These are phyloP conservation scores for Egretta garzetta DNA, from an alignment of 2,113 vertebrate genomes.

Conservation along the genomic window DNA sequence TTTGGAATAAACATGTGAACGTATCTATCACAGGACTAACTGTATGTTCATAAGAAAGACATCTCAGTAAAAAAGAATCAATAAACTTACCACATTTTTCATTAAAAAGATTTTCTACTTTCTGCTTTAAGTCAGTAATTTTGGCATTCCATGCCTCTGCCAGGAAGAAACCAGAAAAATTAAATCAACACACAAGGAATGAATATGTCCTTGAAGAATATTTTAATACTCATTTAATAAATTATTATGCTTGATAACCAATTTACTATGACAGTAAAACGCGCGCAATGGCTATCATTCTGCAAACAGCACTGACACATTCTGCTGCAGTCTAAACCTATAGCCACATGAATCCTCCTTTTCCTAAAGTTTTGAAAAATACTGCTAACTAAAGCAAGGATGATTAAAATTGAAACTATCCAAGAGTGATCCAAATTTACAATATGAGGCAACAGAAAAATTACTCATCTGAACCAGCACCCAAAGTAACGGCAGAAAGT, in stretches of 20 bases:
- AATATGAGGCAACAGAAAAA: neutral
- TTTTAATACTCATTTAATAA: neutral
- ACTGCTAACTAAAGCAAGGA: neutral
- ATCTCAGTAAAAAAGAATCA: neutral
- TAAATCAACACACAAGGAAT: neutral
- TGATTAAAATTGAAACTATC: neutral
- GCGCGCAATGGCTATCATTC: neutral
- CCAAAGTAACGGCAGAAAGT: neutral
- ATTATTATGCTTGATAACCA: neutral
- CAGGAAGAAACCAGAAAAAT: neutral
- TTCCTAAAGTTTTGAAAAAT: neutral
- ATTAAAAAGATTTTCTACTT: constrained; percentile 81
- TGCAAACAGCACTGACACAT: neutral
- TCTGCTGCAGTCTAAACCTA: neutral
- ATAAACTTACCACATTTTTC: constrained; percentile 81
- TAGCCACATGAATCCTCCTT: neutral
- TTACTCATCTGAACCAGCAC: neutral
- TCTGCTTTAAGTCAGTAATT: constrained; percentile 79
- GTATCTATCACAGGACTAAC: neutral
- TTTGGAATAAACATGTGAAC: neutral
- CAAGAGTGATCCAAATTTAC: neutral
- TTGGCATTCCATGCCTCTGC: constrained; percentile 82
- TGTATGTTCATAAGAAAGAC: neutral
- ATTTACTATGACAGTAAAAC: neutral
- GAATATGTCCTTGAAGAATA: neutral